These are phyloP conservation scores for Bujurquina vittata DNA, from an alignment of 2,113 vertebrate species.

Conservation along the genomic window DNA sequence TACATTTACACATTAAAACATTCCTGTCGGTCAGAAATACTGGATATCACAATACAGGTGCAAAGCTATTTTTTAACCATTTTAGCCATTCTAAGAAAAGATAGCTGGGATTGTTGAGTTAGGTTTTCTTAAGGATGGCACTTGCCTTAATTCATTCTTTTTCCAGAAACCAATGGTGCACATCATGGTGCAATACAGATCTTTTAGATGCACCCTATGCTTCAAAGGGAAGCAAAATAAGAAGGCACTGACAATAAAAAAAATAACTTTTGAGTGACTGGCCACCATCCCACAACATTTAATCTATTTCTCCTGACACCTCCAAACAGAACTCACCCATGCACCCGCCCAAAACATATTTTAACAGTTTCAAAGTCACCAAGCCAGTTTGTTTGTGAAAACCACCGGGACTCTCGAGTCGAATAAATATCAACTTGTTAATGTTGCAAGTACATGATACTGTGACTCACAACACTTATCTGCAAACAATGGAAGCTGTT, in stretches of 20 bases:
- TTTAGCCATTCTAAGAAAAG: not conserved
- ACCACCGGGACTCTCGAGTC: not conserved
- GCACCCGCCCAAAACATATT: not conserved
- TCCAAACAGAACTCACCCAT: not conserved
- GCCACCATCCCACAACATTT: not conserved
- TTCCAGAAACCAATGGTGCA: not conserved
- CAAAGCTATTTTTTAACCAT: not conserved
- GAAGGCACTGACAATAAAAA: not conserved
- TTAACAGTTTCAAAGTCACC: not conserved
- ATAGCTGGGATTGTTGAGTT: not conserved
- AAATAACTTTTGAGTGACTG: not conserved
- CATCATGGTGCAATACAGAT: not conserved
- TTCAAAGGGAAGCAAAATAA: not conserved
- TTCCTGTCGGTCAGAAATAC: not conserved
- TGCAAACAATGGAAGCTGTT: not conserved
- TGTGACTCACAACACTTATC: conserved; percentile 11
- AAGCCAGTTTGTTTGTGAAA: not conserved
- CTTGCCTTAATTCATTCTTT: not conserved
- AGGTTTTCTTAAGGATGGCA: not conserved
- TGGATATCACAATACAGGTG: not conserved
- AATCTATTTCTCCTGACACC: not conserved
- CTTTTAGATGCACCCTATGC: not conserved
- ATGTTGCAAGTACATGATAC: not conserved
- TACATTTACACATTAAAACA: not conserved
- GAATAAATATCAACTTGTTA: conserved; percentile 4